These are phyloP conservation scores for Hexactinellida sp. DNA, from an alignment of 37 sponge, comb jelly and placozoan genomes.

Conservation along the genomic window DNA sequence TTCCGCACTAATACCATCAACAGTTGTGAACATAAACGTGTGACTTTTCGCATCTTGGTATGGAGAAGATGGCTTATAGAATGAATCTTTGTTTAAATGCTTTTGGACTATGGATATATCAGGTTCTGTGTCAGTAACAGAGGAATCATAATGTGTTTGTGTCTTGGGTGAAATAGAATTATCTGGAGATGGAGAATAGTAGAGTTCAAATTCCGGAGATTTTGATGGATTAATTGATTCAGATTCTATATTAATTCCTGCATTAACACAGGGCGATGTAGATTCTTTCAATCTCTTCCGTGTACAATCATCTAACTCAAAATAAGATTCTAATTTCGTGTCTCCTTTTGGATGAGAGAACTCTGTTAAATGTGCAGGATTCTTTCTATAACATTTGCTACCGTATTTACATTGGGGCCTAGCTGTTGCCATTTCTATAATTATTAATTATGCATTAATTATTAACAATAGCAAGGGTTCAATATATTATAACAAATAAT, in stretches of 20 bases:
- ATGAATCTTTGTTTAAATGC: background rate
- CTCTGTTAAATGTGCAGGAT: constrained; percentile 44
- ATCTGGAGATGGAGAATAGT: background rate
- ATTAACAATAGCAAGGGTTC: no score
- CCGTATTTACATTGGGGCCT: constrained; percentile 61
- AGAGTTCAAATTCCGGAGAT: constrained; percentile 10
- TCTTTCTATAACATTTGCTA: constrained; percentile 57
- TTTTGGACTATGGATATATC: background rate
- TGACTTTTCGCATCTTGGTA: constrained; percentile 11
- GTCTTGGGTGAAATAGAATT: background rate
- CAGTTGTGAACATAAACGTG: background rate
- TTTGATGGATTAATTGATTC: background rate
- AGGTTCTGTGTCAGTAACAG: background rate
- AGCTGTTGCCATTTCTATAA: background rate
- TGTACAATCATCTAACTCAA: background rate
- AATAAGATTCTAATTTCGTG: background rate
- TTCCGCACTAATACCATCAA: background rate
- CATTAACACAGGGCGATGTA: background rate
- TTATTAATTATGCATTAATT: background rate
- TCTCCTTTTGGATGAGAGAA: constrained; percentile 47
- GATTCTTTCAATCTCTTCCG: background rate
- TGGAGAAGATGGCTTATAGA: background rate
- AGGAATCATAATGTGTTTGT: background rate
- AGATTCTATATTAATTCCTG: background rate
- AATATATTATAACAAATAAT: no score